A percentile compares a stretch with the other conserved stretches of the same genome.
These are phyloP conservation scores for Sialia sialis DNA, from an alignment of 2,113 vertebrate species.

Conservation along the genomic window DNA sequence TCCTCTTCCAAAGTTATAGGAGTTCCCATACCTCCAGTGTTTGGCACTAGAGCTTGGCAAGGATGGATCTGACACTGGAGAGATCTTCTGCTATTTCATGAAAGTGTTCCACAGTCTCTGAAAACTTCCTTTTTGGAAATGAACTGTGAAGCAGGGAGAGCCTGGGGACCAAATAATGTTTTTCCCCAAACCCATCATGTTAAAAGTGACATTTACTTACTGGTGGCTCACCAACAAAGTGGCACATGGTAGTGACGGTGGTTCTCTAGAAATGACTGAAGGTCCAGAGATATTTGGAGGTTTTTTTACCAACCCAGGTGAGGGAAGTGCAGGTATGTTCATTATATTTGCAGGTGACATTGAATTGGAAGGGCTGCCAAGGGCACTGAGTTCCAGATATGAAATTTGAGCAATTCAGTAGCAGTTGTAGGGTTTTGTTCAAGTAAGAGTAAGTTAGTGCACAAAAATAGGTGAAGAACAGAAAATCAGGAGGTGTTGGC, in stretches of 20 bases:
- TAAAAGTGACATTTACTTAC: neutral
- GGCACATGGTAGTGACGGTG: accelerated
- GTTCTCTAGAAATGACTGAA: neutral
- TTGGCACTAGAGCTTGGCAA: neutral
- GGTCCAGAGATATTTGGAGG: neutral
- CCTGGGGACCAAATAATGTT: neutral
- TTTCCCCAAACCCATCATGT: neutral
- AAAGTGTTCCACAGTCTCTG: neutral
- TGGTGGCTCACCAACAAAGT: neutral
- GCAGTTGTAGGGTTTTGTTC: neutral
- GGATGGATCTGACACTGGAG: neutral
- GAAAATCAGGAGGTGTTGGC: neutral
- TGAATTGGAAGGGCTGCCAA: neutral
- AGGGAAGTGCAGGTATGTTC: neutral
- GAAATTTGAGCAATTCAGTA: neutral
- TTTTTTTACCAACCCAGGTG: neutral
- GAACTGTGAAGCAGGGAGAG: neutral
- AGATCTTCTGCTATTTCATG: neutral
- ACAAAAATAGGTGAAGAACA: neutral
- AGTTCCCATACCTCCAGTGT: neutral
- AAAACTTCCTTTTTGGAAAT: neutral
- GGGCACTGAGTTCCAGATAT: neutral
- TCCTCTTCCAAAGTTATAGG: neutral
- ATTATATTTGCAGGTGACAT: neutral
- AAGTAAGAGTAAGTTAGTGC: neutral